Percentiles rank a stretch among this genome's conserved stretches.
phyloP scores from a whole-genome alignment of 2,113 vertebrate genomes.

The Amblyopsis rosae region DNA sequence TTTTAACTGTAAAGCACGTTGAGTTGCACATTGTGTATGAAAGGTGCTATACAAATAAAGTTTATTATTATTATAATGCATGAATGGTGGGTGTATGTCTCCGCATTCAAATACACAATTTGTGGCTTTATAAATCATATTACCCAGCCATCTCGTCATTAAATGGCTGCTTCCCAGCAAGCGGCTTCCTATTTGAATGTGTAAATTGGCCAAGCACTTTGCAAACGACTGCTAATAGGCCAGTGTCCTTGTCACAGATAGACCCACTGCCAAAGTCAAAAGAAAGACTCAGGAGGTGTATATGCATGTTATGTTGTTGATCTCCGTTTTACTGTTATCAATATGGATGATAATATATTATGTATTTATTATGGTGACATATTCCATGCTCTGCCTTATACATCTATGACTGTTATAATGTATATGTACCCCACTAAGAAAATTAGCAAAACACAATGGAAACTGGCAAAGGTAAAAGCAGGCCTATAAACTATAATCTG shows the following conservation, averaged over 20 bases:
- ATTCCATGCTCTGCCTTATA: no score
- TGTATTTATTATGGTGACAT: no score
- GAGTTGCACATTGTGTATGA: no score
- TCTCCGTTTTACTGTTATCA: not conserved
- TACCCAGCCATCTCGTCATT: constrained; percentile 71
- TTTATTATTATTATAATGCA: no score
- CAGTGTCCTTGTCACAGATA: constrained; percentile 72
- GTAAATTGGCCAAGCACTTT: constrained; percentile 71
- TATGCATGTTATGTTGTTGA: constrained; percentile 17
- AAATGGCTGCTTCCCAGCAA: constrained; percentile 72
- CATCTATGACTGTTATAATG: no score
- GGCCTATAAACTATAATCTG: no score
- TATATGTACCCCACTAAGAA: no score
- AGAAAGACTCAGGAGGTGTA: constrained; percentile 18
- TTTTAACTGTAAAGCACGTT: no score
- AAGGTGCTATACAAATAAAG: no score
- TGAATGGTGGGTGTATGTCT: constrained; percentile 3
- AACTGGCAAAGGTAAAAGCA: no score
- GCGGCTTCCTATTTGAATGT: constrained; percentile 76
- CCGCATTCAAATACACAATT: constrained; percentile 15
- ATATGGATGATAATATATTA: no score
- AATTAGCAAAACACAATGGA: no score
- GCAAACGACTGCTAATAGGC: constrained; percentile 71
- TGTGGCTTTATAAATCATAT: constrained; percentile 72
- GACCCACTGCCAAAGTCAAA: constrained; percentile 63